A percentile compares a stretch with the other conserved stretches of the same genome.
phyloP scores from a whole-genome alignment of 2,888 invertebrate species.

The Hydriomena furcata region DNA sequence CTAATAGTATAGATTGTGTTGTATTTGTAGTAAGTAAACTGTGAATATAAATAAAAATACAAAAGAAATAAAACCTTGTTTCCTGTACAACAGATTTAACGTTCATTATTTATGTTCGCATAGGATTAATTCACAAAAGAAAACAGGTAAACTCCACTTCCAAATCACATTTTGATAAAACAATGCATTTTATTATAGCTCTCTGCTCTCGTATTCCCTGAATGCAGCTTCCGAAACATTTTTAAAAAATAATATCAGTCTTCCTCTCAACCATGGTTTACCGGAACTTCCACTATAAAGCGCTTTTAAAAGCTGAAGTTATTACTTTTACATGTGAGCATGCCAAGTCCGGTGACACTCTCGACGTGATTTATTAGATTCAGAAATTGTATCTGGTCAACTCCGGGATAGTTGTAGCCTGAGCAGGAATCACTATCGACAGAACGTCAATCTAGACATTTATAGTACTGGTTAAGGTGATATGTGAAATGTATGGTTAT shows the following conservation, averaged over 20 bases:
- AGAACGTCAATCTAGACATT: too few species aligned
- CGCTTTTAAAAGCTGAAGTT: slow-evolving; percentile 27
- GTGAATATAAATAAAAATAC: too few species aligned
- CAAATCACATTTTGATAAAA: slow-evolving; percentile 12
- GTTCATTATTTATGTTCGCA: slow-evolving; percentile 2
- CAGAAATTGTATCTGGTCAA: neutral
- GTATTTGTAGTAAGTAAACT: neutral
- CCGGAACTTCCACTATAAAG: slow-evolving; percentile 22
- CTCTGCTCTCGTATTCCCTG: neutral
- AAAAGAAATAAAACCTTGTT: too few species aligned
- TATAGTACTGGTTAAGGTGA: too few species aligned
- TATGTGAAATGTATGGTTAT: too few species aligned
- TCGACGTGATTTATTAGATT: slow-evolving; percentile 9
- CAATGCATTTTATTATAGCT: slow-evolving; percentile 14
- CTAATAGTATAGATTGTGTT: too few species aligned
- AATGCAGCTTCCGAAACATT: slow-evolving; percentile 20
- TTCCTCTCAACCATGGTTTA: slow-evolving; percentile 10
- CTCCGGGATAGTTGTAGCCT: neutral
- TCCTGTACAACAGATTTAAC: too few species aligned
- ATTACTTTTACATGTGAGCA: slow-evolving; percentile 21
- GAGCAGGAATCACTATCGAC: too few species aligned
- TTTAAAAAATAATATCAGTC: slow-evolving; percentile 21
- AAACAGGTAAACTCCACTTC: neutral
- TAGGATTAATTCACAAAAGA: neutral
- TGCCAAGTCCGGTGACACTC: slow-evolving; percentile 18